Percentiles rank a stretch among this genome's conserved stretches.
These are phyloP conservation scores for Styela clava DNA, from an alignment of 23 tunicate genomes.

Conservation along the genomic window DNA sequence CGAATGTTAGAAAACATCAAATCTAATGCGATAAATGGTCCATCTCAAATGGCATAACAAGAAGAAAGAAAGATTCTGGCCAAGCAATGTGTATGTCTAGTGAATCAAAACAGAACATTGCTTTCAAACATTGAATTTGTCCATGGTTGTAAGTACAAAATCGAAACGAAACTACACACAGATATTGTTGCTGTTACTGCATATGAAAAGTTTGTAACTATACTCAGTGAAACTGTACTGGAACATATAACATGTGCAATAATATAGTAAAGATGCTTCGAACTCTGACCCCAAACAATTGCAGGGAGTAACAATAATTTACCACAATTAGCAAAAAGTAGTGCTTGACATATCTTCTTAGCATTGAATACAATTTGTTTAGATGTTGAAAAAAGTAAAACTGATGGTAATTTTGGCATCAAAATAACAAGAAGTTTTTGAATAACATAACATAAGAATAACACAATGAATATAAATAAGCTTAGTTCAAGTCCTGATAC, in stretches of 20 bases:
- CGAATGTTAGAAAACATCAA: no score
- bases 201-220: constrained; percentile 32
- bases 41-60: no score
- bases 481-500: constrained; percentile 49
- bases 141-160: constrained; percentile 1
- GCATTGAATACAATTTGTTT: background rate
- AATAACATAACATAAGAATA: constrained; percentile 15
- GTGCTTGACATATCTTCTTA: constrained; percentile 17
- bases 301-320: constrained; percentile 74
- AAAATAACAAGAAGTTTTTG: background rate
- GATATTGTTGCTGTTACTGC: constrained; percentile 13
- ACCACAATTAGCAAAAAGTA: constrained; percentile 55
- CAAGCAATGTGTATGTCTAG: no score
- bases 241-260: constrained; percentile 49
- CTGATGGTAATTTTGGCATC: background rate
- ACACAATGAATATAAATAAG: constrained; percentile 21
- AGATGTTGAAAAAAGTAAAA: background rate
- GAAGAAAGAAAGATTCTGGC: no score
- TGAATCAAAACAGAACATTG: background rate
- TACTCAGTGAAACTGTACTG: constrained; percentile 56
- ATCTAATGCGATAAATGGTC: no score
- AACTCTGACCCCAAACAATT: constrained; percentile 66
- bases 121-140: background rate
- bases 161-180: background rate
- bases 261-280: constrained; percentile 33